Evolutionary conservation across 2,888 invertebrate genomes (phyloP).

Genomic region (Syrphus vitripennis): DNA sequence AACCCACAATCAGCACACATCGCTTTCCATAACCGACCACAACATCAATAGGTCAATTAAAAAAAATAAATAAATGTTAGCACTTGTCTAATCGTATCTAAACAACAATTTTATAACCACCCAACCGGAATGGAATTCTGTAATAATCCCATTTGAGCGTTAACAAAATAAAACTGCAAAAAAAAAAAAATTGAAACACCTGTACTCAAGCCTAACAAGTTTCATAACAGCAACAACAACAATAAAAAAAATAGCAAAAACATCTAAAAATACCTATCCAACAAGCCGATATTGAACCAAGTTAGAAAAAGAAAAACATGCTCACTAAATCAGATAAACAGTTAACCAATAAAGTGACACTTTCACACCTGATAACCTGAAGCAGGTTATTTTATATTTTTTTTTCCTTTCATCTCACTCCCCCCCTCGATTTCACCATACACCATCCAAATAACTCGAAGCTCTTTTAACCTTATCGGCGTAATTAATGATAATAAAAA

Average conservation of each 20-base stretch:
- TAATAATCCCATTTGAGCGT: constrained; percentile 20
- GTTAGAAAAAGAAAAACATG: not conserved
- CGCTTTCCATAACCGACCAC: constrained; percentile 6
- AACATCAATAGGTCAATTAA: constrained; percentile 49
- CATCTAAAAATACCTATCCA: not conserved
- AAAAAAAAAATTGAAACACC: constrained; percentile 36
- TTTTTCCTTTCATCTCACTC: not conserved
- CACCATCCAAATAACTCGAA: not conserved
- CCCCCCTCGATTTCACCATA: not conserved
- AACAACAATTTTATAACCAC: constrained; percentile 11
- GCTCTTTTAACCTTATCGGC: not conserved
- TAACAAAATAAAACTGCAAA: not conserved
- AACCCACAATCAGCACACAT: constrained; percentile 18
- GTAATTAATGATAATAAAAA: constrained; percentile 3
- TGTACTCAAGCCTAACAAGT: constrained; percentile 43
- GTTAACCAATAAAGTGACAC: constrained; percentile 10
- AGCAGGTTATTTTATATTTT: no score
- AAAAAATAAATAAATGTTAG: constrained; percentile 41
- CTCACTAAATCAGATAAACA: constrained; percentile 5
- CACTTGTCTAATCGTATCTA: not conserved
- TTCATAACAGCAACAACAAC: constrained; percentile 2
- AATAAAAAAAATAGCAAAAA: no score
- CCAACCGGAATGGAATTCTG: constrained; percentile 63
- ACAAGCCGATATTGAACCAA: not conserved
- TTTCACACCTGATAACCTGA: constrained; percentile 52